phyloP scores from a whole-genome alignment of 1,140 invertebrate genomes.

The Zaprionus tsacasi region DNA sequence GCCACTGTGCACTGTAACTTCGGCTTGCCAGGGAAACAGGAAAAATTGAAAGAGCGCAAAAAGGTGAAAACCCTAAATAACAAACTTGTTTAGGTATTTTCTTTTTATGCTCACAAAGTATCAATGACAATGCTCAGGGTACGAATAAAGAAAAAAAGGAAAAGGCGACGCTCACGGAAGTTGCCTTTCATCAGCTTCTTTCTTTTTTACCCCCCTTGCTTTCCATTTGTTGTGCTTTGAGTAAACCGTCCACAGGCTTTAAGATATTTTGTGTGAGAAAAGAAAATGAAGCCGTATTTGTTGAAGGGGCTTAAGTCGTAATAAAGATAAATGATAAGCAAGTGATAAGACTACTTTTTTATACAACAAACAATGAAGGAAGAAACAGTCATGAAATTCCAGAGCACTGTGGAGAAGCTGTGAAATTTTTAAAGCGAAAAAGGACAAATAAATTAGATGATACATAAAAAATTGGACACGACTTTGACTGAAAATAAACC shows the following conservation, averaged over 20 bases:
- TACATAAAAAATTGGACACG: not conserved
- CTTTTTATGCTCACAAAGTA: slow-evolving; percentile 55
- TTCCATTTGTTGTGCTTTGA: slow-evolving; percentile 23
- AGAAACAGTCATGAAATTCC: not conserved
- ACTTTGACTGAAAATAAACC: no score
- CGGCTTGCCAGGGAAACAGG: not conserved
- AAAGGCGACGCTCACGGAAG: slow-evolving; percentile 75
- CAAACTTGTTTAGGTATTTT: slow-evolving; percentile 73
- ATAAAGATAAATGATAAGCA: slow-evolving; percentile 82
- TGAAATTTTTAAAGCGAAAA: not conserved
- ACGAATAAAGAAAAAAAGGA: slow-evolving; percentile 50
- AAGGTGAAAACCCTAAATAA: slow-evolving; percentile 78
- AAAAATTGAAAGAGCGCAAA: slow-evolving; percentile 20
- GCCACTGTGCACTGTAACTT: slow-evolving; percentile 48
- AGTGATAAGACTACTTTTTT: slow-evolving; percentile 69
- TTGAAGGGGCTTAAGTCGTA: slow-evolving; percentile 77
- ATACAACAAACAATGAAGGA: slow-evolving; percentile 60
- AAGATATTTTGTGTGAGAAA: slow-evolving; percentile 65
- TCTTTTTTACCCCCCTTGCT: slow-evolving; percentile 21
- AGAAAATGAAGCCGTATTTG: slow-evolving; percentile 80
- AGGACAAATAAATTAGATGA: not conserved
- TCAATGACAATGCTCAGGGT: slow-evolving; percentile 65
- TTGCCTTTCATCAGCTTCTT: slow-evolving; percentile 71
- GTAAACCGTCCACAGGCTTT: slow-evolving; percentile 30
- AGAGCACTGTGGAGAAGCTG: slow-evolving; percentile 9